phyloP scores from a whole-genome alignment of 2,888 invertebrate species.

The Pammene fasciana region DNA sequence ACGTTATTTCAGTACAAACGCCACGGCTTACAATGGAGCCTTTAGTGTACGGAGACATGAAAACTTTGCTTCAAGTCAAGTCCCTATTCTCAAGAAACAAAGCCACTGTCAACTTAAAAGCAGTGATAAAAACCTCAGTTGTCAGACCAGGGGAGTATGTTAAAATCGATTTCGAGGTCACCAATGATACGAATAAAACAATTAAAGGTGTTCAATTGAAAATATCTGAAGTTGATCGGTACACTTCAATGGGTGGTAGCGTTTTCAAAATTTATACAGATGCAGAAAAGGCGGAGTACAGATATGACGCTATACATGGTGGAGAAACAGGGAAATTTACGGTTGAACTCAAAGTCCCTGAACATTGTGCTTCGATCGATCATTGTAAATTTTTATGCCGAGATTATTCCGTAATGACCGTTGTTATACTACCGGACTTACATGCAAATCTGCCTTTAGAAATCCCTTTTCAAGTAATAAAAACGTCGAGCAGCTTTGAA shows the following conservation, averaged over 20 bases:
- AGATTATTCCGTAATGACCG: constrained; percentile 18
- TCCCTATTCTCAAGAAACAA: constrained; percentile 21
- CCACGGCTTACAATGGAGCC: constrained; percentile 21
- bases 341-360: constrained; percentile 16
- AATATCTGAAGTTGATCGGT: constrained; percentile 27
- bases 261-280: constrained; percentile 2
- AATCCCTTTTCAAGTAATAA: constrained; percentile 32
- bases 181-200: constrained; percentile 15
- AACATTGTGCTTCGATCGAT: constrained; percentile 26
- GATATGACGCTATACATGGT: constrained; percentile 1
- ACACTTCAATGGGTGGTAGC: neutral
- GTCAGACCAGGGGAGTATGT: constrained; percentile 17
- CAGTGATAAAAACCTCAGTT: constrained; percentile 9
- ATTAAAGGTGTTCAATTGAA: constrained; percentile 15
- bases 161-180: constrained; percentile 22
- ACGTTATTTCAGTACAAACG: constrained; percentile 23
- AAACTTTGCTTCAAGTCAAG: constrained; percentile 12
- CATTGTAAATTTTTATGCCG: constrained; percentile 24
- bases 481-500: neutral
- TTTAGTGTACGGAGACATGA: constrained; percentile 28
- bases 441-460: constrained; percentile 26
- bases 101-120: constrained; percentile 6
- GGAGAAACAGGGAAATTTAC: constrained; percentile 10
- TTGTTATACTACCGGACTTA: constrained; percentile 18
- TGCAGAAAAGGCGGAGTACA: constrained; percentile 6